phyloP scores from a whole-genome alignment of 2,113 vertebrate genomes.

The Xyrauchen texanus region DNA sequence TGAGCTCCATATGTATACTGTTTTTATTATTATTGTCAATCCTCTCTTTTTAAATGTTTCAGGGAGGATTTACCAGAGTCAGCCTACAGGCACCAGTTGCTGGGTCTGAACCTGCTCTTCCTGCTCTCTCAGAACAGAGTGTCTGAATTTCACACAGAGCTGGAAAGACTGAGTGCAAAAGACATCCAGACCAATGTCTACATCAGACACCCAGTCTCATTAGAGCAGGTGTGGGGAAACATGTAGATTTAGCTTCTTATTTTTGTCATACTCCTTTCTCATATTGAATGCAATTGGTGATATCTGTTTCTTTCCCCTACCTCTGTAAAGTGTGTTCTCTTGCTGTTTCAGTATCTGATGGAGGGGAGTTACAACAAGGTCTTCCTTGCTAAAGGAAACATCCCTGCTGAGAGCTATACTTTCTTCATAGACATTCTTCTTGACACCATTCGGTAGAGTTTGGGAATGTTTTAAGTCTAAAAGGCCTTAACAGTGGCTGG shows the following conservation, averaged over 20 bases:
- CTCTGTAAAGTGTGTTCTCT: neutral
- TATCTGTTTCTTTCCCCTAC: neutral
- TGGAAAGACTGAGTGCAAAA: conserved; percentile 87
- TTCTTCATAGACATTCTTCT: conserved; percentile 96
- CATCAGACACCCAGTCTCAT: conserved; percentile 93
- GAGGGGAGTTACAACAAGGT: conserved; percentile 98
- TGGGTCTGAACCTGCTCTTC: conserved; percentile 93
- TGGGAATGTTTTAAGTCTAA: neutral
- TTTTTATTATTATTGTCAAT: neutral
- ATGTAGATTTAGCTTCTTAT: no score
- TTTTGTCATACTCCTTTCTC: no score
- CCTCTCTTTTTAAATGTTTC: neutral
- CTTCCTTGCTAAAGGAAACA: conserved; percentile 95
- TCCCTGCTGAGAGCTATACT: conserved; percentile 92
- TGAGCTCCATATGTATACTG: neutral
- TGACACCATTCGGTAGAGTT: conserved; percentile 87
- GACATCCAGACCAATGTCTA: conserved; percentile 93
- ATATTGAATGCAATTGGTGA: neutral
- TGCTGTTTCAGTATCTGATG: conserved; percentile 85
- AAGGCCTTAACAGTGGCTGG: neutral
- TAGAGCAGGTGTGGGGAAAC: conserved; percentile 74
- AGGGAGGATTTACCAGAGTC: conserved; percentile 90
- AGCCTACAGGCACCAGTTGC: conserved; percentile 88
- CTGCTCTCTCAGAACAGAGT: conserved; percentile 94
- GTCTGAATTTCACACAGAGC: conserved; percentile 94